Percentiles rank a stretch among this genome's conserved stretches.
These are phyloP conservation scores for Eolophus roseicapilla DNA, from an alignment of 2,113 vertebrate genomes.

Conservation along the genomic window DNA sequence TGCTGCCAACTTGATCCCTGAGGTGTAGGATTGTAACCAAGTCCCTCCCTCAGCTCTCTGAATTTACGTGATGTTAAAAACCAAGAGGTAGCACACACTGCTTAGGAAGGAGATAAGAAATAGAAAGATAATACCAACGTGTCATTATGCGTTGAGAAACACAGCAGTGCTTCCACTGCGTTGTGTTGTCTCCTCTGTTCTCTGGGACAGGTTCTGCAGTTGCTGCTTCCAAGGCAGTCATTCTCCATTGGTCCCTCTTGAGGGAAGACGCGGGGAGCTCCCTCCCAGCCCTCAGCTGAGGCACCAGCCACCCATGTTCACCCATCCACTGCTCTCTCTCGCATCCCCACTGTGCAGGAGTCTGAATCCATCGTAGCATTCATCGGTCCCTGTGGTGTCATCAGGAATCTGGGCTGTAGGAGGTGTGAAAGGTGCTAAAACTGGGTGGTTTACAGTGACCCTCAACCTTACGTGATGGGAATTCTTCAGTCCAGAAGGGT, in stretches of 20 bases:
- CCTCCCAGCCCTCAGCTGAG: background rate
- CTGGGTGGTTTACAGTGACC: background rate
- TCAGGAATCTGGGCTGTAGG: background rate
- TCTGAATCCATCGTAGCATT: conserved; percentile 74
- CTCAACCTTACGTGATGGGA: background rate
- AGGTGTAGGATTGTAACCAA: background rate
- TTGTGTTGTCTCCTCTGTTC: background rate
- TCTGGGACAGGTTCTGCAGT: background rate
- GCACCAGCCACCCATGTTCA: accelerated
- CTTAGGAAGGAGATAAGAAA: background rate
- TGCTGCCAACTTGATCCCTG: background rate
- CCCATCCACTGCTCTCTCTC: background rate
- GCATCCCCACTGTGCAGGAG: conserved; percentile 58
- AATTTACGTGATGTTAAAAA: background rate
- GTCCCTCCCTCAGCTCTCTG: background rate
- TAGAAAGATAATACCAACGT: background rate
- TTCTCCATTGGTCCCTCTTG: background rate
- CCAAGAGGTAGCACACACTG: background rate
- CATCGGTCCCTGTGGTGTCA: conserved; percentile 34
- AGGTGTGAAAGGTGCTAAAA: background rate
- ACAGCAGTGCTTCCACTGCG: background rate
- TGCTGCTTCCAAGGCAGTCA: background rate
- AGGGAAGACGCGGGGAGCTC: conserved; percentile 62
- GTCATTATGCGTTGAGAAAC: background rate
- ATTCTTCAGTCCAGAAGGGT: background rate